Base-by-base conservation (phyloP, 2,113 vertebrate genomes). In the Zingel zingel region DNA sequence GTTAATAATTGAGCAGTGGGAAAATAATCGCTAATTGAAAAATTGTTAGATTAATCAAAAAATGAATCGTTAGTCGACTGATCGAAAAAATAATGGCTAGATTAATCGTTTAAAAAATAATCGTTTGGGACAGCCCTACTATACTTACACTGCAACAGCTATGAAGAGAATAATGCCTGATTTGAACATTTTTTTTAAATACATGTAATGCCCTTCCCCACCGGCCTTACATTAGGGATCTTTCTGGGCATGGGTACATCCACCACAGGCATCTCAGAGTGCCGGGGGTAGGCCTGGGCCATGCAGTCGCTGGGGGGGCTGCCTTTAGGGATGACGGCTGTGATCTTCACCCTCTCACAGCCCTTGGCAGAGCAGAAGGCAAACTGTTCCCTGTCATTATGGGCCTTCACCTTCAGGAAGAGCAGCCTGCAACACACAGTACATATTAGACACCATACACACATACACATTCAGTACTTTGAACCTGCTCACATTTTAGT, bases 361-460 rank as follows among this genome's bases (percentile, higher is more conserved):
- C 98, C 98, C 79, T 96, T 96, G 48, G 95, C 81, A 0, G 98
- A 99, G 93, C 98, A 99, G 95, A 99, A 99, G 70, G 97, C 96
- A 43, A 97, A 98, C 27, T 89, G 93, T 39, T 98, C 97, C 78
- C 95, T 96, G 67, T 97, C 94, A 0, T 97, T 97, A 73, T 98
- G 97, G 2, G 98, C 97, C 79, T 95, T 96, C 15, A 97, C 89
- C 87, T 96, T 97, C 83, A 99, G 90, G 91, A 99, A 98, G n/a
- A 99, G 94, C 82, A 99, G 92, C 79, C 98, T 99, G 93, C 4
- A 77, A 67, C 18, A 50, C 23, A 85, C 7, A 85, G 0, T 0
- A 1, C 57, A 62, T 0, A 2, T 50, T 8, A 61, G 43, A 79
- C 16, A 21, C 39, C 33, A 19, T 9, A 23, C 16, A 53, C 48